A percentile compares a stretch with the other conserved stretches of the same genome.
These are phyloP conservation scores for Tenthredo scrophulariae DNA, from an alignment of 2,888 invertebrate genomes.

Conservation along the genomic window DNA sequence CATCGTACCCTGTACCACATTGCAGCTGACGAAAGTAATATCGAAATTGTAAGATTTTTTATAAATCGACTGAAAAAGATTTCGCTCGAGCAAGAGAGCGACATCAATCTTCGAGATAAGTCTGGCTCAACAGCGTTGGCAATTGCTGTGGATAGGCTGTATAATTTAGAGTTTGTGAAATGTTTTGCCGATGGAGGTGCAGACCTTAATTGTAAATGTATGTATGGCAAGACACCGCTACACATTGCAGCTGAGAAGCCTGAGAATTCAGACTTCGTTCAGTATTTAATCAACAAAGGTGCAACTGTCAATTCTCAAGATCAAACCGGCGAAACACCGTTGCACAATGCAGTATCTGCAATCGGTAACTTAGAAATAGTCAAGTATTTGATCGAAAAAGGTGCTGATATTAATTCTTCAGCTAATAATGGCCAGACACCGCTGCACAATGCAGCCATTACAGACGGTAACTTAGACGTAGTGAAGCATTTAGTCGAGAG, in stretches of 20 bases:
- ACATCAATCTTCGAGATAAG: background rate
- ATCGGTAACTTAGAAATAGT: too few species aligned
- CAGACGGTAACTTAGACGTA: background rate
- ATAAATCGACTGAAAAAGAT: background rate
- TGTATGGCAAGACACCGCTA: background rate
- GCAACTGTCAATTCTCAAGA: background rate
- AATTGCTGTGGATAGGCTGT: background rate
- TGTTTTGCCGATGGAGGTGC: slow-evolving; percentile 4
- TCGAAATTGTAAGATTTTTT: background rate
- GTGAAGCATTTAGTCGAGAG: background rate
- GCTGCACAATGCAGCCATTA: too few species aligned
- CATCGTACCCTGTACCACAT: background rate
- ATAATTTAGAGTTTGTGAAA: background rate
- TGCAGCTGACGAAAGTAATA: background rate
- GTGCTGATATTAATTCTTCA: too few species aligned
- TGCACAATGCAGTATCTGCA: background rate
- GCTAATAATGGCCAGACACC: too few species aligned
- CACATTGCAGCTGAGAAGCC: background rate
- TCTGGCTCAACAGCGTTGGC: background rate
- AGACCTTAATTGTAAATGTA: background rate
- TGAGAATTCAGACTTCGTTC: background rate
- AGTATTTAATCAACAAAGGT: background rate
- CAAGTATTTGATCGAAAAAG: too few species aligned
- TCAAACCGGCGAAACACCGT: background rate
- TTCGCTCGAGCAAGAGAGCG: background rate